Conservation (phyloP, 2,797 vertebrate species). For the Synaphobranchus kaupii region DNA sequence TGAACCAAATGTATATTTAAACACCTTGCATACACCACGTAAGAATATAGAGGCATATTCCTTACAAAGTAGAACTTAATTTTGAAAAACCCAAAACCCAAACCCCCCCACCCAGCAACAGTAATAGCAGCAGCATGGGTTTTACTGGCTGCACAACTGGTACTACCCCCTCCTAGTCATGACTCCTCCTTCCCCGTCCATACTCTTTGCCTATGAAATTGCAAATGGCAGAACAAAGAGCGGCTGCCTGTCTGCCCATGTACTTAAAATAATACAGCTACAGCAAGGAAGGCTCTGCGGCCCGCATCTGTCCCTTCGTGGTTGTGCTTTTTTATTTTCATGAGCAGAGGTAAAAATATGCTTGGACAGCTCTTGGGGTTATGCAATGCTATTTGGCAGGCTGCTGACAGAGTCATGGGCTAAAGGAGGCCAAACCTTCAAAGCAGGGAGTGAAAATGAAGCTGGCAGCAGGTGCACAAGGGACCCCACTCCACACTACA, state of each 20-base stretch:
- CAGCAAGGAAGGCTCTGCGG: neutral
- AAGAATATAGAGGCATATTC: too few relatives aligned
- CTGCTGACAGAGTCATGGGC: slow-evolving; percentile 18
- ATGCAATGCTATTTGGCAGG: slow-evolving; percentile 31
- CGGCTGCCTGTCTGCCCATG: neutral
- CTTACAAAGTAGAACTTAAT: too few relatives aligned
- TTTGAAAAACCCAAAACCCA: too few relatives aligned
- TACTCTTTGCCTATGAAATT: neutral
- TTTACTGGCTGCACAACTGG: too few relatives aligned
- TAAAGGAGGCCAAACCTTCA: slow-evolving; percentile 31
- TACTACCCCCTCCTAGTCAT: too few relatives aligned
- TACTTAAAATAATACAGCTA: neutral
- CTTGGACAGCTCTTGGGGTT: neutral
- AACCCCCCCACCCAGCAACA: too few relatives aligned
- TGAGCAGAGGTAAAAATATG: slow-evolving; percentile 3
- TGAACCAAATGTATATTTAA: too few relatives aligned
- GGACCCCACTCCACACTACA: slow-evolving; percentile 32
- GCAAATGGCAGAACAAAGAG: neutral
- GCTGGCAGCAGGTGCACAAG: slow-evolving; percentile 11
- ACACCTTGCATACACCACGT: too few relatives aligned
- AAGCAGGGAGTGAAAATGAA: slow-evolving; percentile 36
- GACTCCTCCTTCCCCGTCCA: neutral
- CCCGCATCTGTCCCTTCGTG: neutral
- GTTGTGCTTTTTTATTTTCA: neutral
- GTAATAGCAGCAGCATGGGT: too few relatives aligned